Evolutionary conservation across 1,140 invertebrate species (phyloP), one percentile per base, ranked within the genome.

Genomic region (Mamestra configurata): DNA sequence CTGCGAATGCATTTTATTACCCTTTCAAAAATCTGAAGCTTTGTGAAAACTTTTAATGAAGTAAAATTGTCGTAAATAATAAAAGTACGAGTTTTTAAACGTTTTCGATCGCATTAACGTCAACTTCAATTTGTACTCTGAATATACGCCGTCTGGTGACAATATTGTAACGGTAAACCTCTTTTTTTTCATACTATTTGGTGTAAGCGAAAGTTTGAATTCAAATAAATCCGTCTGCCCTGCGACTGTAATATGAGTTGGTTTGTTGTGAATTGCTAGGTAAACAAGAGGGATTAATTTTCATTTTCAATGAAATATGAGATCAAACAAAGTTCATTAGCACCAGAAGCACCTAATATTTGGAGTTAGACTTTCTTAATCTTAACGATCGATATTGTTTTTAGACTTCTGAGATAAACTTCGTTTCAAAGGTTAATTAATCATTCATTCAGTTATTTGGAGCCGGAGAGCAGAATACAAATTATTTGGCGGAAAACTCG

Each of bases 1-100:
- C 55, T 13, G n/a, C 22, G 22, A 55, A 64, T 64, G 31, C 59
- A 64, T 40, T 37, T 64, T 64, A 64, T 37, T 64, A 27, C 40
- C n/a, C 22, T 22, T 27, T 27, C n/a, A 20, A 20, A 20, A 37
- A 15, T 8, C n/a, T 64, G 18, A 20, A 64, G 15, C 4, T n/a
- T 0, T 35, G 15, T 61, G 13, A 8, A 61, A 61, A 37, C 3
- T 13, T 27, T 31, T 24, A 57, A n/a, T n/a, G 3, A n/a, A 24
- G 24, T 24, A 55, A 55, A 24, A 22, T 24, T 22, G 20, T 1
- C 5, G 18, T 10, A 11, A 55, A 24, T 55, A 8, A 24, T 55
- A 24, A 55, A 24, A 31, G n/a, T n/a, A n/a, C n/a, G n/a, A n/a
- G n/a, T n/a, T n/a, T n/a, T n/a, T n/a, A n/a, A n/a, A n/a, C n/a